Percentiles rank a stretch among this genome's conserved stretches.
Evolutionary conservation across 2,797 vertebrate species (phyloP).

Genomic region (Myotis planiceps): DNA sequence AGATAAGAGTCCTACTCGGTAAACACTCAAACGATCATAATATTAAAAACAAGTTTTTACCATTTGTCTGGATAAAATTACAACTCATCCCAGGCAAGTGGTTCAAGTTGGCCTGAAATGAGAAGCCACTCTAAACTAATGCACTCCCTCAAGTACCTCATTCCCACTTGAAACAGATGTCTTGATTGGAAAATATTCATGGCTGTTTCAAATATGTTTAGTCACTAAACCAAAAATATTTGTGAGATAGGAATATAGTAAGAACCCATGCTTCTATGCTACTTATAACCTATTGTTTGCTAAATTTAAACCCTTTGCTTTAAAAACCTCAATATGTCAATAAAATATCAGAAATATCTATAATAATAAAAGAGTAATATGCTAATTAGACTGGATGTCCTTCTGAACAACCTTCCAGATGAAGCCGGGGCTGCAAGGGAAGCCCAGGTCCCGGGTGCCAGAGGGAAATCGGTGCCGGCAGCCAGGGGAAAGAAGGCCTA

Average conservation of each 20-base stretch:
- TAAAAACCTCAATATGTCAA: constrained; percentile 2
- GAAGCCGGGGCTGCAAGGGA: no score
- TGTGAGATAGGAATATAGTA: not conserved
- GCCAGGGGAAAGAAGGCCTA: no score
- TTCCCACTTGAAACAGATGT: constrained; percentile 34
- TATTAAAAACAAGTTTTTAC: not conserved
- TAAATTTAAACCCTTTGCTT: constrained; percentile 38
- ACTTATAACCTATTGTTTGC: not conserved
- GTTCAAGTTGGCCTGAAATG: not conserved
- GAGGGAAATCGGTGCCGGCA: no score
- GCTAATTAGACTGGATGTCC: no score
- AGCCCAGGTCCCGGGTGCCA: no score
- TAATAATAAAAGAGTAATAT: no score
- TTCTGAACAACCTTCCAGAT: no score
- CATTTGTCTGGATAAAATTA: not conserved
- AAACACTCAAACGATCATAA: not conserved
- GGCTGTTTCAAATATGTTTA: constrained; percentile 30
- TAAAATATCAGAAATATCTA: not conserved
- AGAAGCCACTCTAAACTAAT: not conserved
- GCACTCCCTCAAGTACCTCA: not conserved
- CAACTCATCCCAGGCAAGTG: not conserved
- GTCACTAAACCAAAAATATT: constrained; percentile 20
- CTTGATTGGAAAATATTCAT: not conserved
- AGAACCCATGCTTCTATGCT: not conserved
- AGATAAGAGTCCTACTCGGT: not conserved